These are phyloP conservation scores for Icerya purchasi DNA, from an alignment of 2,888 invertebrate species.

Conservation along the genomic window DNA sequence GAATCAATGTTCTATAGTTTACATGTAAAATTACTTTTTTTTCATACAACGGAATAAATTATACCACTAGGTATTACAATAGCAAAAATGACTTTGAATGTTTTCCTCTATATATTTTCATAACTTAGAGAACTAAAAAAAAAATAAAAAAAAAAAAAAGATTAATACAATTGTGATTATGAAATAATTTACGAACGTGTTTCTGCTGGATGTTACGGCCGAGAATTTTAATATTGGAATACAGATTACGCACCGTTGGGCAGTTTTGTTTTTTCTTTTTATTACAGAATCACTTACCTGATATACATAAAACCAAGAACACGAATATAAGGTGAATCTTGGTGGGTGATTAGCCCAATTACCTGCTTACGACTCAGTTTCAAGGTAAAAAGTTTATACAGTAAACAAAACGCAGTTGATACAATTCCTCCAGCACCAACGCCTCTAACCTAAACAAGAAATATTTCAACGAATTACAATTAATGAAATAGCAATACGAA, in stretches of 20 bases:
- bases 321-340: slow-evolving; percentile 91
- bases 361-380: slow-evolving; percentile 94
- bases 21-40: too few relatives aligned
- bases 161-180: slow-evolving; percentile 6
- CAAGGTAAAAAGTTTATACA: slow-evolving; percentile 92
- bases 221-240: too few relatives aligned
- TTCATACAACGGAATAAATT: too few relatives aligned
- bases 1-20: too few relatives aligned
- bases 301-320: slow-evolving; percentile 72
- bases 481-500: too few relatives aligned
- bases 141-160: too few relatives aligned
- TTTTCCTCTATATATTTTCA: too few relatives aligned
- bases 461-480: too few relatives aligned
- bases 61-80: too few relatives aligned
- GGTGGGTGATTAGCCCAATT: slow-evolving; percentile 80
- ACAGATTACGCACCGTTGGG: too few relatives aligned
- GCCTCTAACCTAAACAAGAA: slow-evolving; percentile 68
- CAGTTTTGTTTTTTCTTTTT: slow-evolving; percentile 9
- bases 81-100: too few relatives aligned
- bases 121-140: background rate
- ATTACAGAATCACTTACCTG: slow-evolving; percentile 28
- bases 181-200: slow-evolving; percentile 8
- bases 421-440: slow-evolving; percentile 99
- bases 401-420: slow-evolving; percentile 96
- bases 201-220: slow-evolving; percentile 2